Base-by-base conservation (phyloP, 2,797 vertebrate species). In the Petrocephalus schoutedeni region DNA sequence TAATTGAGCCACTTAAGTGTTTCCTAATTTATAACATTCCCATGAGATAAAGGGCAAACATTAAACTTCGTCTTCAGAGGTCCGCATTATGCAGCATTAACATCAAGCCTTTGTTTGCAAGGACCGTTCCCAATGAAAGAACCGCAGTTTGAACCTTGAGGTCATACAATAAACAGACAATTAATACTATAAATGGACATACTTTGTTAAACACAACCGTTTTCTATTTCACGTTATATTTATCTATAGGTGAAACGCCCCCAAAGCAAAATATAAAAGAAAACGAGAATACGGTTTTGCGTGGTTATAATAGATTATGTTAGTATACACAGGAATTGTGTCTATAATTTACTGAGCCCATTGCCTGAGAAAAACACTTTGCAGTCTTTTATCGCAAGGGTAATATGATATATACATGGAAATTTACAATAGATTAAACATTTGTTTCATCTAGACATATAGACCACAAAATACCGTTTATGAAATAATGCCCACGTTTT, bases 131-230 rank as follows among this genome's bases (percentile, higher is more conserved):
- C 86, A 88, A 93, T 85, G 87, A 93, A 93, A 94, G 95, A 95
- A 92, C 94, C 92, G 93, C 93, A 93, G 90, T 91, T 89, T 95
- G 95, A 95, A 94, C 94, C 91, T 88, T 87, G 93, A 90, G 95
- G 94, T 95, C 94, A 95, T 92, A 91, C 95, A 95, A 95, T 95
- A 94, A 94, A 93, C 91, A 90, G 88, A 90, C 92, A 95, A 95
- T 95, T 95, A 94, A 93, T 92, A 92, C 93, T 95, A 94, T 95
- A 95, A 95, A 95, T 95, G 94, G 94, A 90, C 89, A 87, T 19
- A 92, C 92, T 92, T 91, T 92, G 91, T 90, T 93, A 91, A 93
- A 91, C 89, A 89, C 90, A 91, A 93, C 91, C 93, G 94, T 95
- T 93, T 51, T 93, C 93, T 93, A 94, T 93, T 92, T 92, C 89